These are phyloP conservation scores for Tipula lateralis DNA, from an alignment of 2,888 invertebrate genomes.

Conservation along the genomic window DNA sequence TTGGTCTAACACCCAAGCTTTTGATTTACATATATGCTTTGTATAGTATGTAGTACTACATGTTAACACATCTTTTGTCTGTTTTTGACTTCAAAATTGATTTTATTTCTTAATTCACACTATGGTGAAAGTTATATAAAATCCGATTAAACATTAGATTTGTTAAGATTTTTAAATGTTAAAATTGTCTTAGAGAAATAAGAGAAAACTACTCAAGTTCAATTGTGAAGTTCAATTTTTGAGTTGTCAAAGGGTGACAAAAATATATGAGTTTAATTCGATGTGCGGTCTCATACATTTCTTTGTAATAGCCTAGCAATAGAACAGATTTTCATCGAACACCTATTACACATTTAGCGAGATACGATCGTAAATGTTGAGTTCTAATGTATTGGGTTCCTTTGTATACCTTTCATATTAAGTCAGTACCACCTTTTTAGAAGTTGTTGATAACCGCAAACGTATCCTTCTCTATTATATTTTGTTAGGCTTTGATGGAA, in stretches of 20 bases:
- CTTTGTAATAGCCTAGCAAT: too few relatives aligned
- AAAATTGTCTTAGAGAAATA: background rate
- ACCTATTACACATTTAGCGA: too few relatives aligned
- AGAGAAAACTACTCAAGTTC: background rate
- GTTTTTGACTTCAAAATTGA: background rate
- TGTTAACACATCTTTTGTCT: background rate
- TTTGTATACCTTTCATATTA: too few relatives aligned
- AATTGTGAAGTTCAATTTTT: background rate
- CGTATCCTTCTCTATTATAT: too few relatives aligned
- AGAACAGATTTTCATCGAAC: too few relatives aligned
- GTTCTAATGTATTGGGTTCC: too few relatives aligned
- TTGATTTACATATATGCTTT: background rate
- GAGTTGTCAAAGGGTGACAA: background rate
- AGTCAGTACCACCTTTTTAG: too few relatives aligned
- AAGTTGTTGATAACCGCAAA: too few relatives aligned
- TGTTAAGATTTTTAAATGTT: background rate
- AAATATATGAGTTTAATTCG: background rate
- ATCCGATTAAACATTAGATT: background rate
- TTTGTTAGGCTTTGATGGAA: too few relatives aligned
- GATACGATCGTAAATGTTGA: too few relatives aligned
- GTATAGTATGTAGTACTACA: background rate
- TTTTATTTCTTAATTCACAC: too few relatives aligned
- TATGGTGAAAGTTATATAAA: background rate
- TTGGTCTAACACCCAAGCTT: background rate
- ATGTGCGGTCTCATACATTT: too few relatives aligned